These are phyloP conservation scores for Marmota flaviventris DNA, from an alignment of 2,113 vertebrate genomes.

Conservation along the genomic window DNA sequence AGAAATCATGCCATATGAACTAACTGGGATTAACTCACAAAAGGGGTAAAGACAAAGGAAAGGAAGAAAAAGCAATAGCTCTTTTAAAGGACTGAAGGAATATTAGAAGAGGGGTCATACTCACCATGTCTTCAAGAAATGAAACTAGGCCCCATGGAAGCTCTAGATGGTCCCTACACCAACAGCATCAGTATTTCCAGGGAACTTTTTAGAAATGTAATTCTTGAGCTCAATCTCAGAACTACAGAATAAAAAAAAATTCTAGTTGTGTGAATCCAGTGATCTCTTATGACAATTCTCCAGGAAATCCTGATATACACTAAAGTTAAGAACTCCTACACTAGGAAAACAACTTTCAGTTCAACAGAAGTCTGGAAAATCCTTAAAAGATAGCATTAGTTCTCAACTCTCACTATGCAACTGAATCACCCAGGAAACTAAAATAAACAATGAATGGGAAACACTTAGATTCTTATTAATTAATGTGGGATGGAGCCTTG, in stretches of 20 bases:
- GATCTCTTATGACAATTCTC: slow-evolving; percentile 24
- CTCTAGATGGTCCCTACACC: background rate
- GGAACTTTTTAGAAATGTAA: background rate
- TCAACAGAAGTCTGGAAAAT: background rate
- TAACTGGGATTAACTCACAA: slow-evolving; percentile 1
- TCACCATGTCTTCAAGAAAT: background rate
- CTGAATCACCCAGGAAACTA: background rate
- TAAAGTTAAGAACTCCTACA: background rate
- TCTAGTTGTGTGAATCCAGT: background rate
- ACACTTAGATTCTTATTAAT: slow-evolving; percentile 11
- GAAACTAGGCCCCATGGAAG: background rate
- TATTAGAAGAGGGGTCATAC: background rate
- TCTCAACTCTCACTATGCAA: background rate
- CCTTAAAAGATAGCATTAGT: background rate
- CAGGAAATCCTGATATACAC: background rate
- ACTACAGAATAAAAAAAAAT: background rate
- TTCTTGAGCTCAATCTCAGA: background rate
- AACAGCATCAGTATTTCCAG: background rate
- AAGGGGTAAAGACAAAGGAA: background rate
- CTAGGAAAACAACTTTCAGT: slow-evolving; percentile 14
- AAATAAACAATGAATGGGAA: background rate
- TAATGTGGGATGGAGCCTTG: background rate
- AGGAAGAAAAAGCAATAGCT: background rate
- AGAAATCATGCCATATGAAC: background rate
- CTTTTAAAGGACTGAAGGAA: slow-evolving; percentile 40